Evolutionary conservation across 2,888 invertebrate genomes (phyloP).

Genomic region (Trichogramma evanescens): DNA sequence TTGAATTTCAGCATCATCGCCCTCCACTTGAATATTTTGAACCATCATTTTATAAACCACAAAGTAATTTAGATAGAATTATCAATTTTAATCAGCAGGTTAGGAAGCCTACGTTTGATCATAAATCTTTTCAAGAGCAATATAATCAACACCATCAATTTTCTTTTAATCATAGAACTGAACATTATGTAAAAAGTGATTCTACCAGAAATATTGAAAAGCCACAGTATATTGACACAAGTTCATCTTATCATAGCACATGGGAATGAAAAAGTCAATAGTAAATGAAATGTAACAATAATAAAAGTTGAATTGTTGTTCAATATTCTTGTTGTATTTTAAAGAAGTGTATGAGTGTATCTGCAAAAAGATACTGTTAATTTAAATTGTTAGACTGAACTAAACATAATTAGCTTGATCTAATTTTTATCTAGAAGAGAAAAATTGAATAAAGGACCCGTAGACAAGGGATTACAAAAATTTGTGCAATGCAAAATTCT

Average conservation of each 20-base stretch:
- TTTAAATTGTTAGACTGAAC: conserved; percentile 1
- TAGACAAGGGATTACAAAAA: no score
- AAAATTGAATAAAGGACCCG: no score
- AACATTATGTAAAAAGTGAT: not conserved
- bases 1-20: not conserved
- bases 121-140: conserved; percentile 1
- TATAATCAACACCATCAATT: not conserved
- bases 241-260: not conserved
- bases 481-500: no score
- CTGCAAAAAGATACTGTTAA: not conserved
- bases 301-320: no score
- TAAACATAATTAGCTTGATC: not conserved
- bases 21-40: not conserved
- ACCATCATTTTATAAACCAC: not conserved
- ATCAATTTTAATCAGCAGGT: conserved; percentile 26
- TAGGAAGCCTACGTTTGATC: conserved; percentile 5
- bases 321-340: no score
- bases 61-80: conserved; percentile 5
- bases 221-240: not conserved
- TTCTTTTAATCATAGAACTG: not conserved
- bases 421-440: not conserved
- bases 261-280: no score
- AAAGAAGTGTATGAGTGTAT: no score
- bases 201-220: not conserved
- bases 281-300: no score